Evolutionary conservation across 2,797 vertebrate genomes (phyloP).

Genomic region (Micrastur ruficollis): DNA sequence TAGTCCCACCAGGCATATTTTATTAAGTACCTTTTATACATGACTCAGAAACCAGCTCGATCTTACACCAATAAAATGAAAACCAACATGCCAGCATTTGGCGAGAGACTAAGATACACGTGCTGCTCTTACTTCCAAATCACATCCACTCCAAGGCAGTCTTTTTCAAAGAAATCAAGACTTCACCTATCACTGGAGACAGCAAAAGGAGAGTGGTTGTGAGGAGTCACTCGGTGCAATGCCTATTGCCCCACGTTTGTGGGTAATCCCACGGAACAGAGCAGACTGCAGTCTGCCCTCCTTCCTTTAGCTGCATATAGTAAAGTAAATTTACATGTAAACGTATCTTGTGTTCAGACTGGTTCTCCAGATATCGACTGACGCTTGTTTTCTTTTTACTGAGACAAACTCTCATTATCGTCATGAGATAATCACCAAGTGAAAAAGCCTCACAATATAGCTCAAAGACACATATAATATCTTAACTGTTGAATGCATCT

Average conservation of each 20-base stretch:
- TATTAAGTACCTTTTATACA: neutral
- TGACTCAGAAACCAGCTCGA: neutral
- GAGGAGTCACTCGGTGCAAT: neutral
- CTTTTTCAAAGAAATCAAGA: neutral
- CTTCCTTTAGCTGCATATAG: neutral
- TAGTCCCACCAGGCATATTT: neutral
- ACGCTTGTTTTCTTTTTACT: neutral
- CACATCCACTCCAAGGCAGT: neutral
- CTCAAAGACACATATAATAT: neutral
- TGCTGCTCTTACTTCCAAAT: neutral
- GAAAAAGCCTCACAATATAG: neutral
- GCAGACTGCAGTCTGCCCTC: neutral
- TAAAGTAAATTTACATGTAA: neutral
- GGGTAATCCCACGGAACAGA: neutral
- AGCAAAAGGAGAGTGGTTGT: neutral
- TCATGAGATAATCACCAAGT: neutral
- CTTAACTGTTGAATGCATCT: neutral
- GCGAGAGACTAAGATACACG: neutral
- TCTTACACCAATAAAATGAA: neutral
- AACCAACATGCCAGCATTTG: neutral
- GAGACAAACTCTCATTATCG: neutral
- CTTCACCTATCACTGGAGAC: neutral
- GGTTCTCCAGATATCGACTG: neutral
- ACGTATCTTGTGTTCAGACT: neutral
- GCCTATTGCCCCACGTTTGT: neutral